Evolutionary conservation across 2,888 invertebrate species (phyloP).

Genomic region (Chalcosyrphus nemorum): DNA sequence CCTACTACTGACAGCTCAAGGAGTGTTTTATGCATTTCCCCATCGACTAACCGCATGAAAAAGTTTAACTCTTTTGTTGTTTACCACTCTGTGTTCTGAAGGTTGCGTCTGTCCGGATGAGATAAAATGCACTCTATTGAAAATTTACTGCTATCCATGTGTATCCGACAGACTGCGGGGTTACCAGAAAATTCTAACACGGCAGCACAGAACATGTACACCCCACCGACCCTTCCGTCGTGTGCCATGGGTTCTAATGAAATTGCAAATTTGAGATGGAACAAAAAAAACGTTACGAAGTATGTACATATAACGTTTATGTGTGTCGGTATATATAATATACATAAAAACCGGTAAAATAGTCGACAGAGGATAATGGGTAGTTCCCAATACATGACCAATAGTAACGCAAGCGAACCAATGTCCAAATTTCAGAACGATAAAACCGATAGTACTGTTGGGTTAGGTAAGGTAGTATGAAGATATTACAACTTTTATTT

Average conservation of each 20-base stretch:
- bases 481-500: too few relatives aligned
- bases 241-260: not conserved
- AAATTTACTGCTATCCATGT: constrained; percentile 18
- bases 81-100: not conserved
- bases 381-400: too few relatives aligned
- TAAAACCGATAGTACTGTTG: too few relatives aligned
- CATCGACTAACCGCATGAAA: constrained; percentile 16
- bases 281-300: not conserved
- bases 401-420: too few relatives aligned
- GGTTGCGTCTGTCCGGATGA: constrained; percentile 21
- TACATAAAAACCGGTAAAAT: too few relatives aligned
- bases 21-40: constrained; percentile 11
- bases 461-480: too few relatives aligned
- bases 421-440: too few relatives aligned
- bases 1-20: not conserved
- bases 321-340: too few relatives aligned
- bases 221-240: not conserved
- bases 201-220: not conserved
- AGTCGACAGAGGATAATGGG: too few relatives aligned
- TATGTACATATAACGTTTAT: not conserved
- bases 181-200: constrained; percentile 9
- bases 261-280: not conserved
- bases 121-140: constrained; percentile 26
- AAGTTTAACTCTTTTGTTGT: constrained; percentile 19
- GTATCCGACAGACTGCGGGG: constrained; percentile 6